Conservation (phyloP, 2,113 vertebrate genomes). For the Microcebus tavaratra region DNA sequence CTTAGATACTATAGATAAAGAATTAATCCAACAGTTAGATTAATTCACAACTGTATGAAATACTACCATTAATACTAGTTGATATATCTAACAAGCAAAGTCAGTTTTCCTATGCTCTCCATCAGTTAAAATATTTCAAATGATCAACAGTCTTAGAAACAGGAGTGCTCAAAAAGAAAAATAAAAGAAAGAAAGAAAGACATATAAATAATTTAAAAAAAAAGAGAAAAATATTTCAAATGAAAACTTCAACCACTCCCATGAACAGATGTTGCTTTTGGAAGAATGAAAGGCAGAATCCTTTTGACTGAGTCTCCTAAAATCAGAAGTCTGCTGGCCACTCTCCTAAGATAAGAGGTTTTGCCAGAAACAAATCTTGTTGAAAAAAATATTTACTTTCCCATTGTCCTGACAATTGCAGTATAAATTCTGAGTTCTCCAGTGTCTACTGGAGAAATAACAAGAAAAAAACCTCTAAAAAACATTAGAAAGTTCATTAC, state of each 20-base stretch:
- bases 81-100: neutral
- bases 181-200: too few relatives aligned
- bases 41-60: neutral
- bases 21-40: neutral
- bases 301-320: conserved; percentile 15
- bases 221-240: neutral
- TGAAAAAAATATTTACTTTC: neutral
- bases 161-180: too few relatives aligned
- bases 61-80: neutral
- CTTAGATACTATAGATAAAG: neutral
- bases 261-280: conserved; percentile 23
- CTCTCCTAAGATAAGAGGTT: neutral
- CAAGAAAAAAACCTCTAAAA: neutral
- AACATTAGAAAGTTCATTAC: conserved; percentile 26
- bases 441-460: conserved; percentile 6
- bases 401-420: neutral
- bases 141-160: too few relatives aligned
- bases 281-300: conserved; percentile 37
- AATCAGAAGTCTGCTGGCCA: neutral
- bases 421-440: conserved; percentile 25
- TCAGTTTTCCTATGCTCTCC: neutral
- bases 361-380: neutral
- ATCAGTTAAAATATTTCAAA: neutral
- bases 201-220: too few relatives aligned
- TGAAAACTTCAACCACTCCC: conserved; percentile 16